phyloP scores from a whole-genome alignment of 2,113 vertebrate genomes.

The Notothenia coriiceps region DNA sequence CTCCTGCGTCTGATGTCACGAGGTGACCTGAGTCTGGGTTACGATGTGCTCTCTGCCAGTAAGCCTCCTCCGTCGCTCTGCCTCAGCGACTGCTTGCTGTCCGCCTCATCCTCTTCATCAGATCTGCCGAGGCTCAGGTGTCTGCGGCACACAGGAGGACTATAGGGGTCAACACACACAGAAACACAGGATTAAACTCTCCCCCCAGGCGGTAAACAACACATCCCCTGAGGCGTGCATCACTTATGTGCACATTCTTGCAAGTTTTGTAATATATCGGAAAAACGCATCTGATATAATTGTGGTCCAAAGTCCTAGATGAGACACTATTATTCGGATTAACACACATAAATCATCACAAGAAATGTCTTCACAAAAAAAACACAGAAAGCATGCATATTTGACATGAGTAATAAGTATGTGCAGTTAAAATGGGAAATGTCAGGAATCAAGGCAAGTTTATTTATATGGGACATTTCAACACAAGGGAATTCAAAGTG shows the following conservation, averaged over 20 bases:
- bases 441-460: neutral
- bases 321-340: neutral
- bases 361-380: neutral
- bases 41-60: slow-evolving; percentile 80
- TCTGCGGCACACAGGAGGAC: slow-evolving; percentile 86
- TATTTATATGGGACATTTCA: too few relatives aligned
- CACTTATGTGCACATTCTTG: neutral
- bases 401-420: neutral
- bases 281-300: neutral
- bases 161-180: slow-evolving; percentile 77
- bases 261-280: neutral
- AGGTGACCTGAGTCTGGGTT: slow-evolving; percentile 55
- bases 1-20: slow-evolving; percentile 50
- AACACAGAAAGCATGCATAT: too few relatives aligned
- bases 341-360: neutral
- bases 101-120: slow-evolving; percentile 85
- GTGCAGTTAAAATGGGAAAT: slow-evolving; percentile 12
- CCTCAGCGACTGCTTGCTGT: slow-evolving; percentile 80
- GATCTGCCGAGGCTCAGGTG: slow-evolving; percentile 83
- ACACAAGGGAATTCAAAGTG: too few relatives aligned
- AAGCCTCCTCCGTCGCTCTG: slow-evolving; percentile 86
- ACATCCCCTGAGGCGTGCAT: neutral
- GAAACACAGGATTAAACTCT: slow-evolving; percentile 30
- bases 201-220: slow-evolving; percentile 35
- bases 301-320: neutral